Evolutionary conservation across 2,888 invertebrate species (phyloP).

Genomic region (Biston stratarius): DNA sequence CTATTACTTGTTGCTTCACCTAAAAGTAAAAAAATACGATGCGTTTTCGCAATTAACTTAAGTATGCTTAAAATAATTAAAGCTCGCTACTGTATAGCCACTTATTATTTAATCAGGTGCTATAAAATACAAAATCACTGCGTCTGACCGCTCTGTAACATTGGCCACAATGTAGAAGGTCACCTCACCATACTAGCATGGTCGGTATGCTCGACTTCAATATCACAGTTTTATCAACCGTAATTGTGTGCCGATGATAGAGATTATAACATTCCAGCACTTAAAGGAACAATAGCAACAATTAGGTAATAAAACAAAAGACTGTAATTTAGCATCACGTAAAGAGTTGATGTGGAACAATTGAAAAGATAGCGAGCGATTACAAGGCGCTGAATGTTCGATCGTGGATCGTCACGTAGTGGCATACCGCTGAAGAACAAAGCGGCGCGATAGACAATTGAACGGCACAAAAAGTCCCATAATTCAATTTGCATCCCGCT

Average conservation of each 20-base stretch:
- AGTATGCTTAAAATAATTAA: slow-evolving; percentile 8
- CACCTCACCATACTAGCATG: slow-evolving; percentile 36
- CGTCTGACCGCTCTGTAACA: slow-evolving; percentile 34
- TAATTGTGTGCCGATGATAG: slow-evolving; percentile 59
- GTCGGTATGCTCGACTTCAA: slow-evolving; percentile 43
- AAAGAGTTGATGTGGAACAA: slow-evolving; percentile 76
- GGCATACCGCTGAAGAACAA: slow-evolving; percentile 77
- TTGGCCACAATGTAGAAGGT: slow-evolving; percentile 33
- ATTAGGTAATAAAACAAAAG: slow-evolving; percentile 83
- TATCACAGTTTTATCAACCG: slow-evolving; percentile 51
- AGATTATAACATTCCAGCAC: slow-evolving; percentile 62
- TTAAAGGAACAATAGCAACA: slow-evolving; percentile 79
- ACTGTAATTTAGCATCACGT: slow-evolving; percentile 80
- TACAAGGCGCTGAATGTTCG: slow-evolving; percentile 78
- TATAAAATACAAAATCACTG: slow-evolving; percentile 32
- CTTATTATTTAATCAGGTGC: slow-evolving; percentile 14
- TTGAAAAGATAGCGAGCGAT: slow-evolving; percentile 71
- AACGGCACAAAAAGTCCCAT: slow-evolving; percentile 83
- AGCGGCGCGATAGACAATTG: slow-evolving; percentile 79
- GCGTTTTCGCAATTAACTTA: neutral
- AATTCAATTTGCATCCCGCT: slow-evolving; percentile 86
- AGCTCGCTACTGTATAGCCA: slow-evolving; percentile 3
- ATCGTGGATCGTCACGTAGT: slow-evolving; percentile 81
- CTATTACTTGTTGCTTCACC: neutral
- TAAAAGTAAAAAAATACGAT: neutral